phyloP scores from a whole-genome alignment of 2,797 vertebrate species.

The Urophycis tenuis region DNA sequence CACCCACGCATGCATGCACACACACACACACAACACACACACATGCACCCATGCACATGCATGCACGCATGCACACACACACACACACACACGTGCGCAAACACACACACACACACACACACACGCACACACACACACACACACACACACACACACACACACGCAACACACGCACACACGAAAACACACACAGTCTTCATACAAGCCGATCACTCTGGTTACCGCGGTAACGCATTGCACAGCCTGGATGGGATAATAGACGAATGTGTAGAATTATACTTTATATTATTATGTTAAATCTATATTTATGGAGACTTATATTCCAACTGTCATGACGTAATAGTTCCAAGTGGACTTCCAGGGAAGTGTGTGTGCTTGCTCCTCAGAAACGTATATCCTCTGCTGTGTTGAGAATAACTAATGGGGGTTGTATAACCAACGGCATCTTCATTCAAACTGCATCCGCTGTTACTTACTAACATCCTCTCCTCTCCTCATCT shows the following conservation, averaged over 20 bases:
- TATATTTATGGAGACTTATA: background rate
- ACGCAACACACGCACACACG: background rate
- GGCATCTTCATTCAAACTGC: conserved; percentile 37
- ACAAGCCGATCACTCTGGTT: background rate
- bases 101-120: background rate
- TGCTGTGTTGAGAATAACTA: conserved; percentile 24
- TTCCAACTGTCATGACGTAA: too few relatives aligned
- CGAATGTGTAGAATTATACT: background rate
- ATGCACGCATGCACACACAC: background rate
- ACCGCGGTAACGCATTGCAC: too few relatives aligned
- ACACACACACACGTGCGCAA: background rate
- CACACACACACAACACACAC: too few relatives aligned
- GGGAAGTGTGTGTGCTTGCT: too few relatives aligned
- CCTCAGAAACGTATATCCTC: too few relatives aligned
- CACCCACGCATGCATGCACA: too few relatives aligned
- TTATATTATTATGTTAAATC: background rate
- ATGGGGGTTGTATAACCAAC: conserved; percentile 39
- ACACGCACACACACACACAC: too few relatives aligned
- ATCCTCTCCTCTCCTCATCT: too few relatives aligned
- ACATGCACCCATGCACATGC: too few relatives aligned
- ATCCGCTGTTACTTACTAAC: conserved; percentile 10
- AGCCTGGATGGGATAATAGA: too few relatives aligned
- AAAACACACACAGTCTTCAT: background rate
- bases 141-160: too few relatives aligned
- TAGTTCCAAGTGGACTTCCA: too few relatives aligned